Conservation (phyloP, 2,888 invertebrate genomes). For the Malthinus flaveolus region DNA sequence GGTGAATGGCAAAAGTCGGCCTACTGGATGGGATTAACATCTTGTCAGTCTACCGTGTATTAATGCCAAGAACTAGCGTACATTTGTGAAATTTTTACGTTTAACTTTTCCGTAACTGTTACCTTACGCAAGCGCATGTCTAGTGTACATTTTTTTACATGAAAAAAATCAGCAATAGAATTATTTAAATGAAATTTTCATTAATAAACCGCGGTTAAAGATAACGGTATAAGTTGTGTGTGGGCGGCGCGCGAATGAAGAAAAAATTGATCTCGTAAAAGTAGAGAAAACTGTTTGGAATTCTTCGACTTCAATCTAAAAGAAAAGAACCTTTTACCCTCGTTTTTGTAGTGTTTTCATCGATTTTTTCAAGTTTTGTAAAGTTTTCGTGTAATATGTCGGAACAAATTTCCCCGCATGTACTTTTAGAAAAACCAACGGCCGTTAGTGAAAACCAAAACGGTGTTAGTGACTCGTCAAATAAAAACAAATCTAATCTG, state of each 20-base stretch:
- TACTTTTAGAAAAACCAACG: not conserved
- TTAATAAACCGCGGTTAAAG: not conserved
- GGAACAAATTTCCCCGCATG: too few relatives aligned
- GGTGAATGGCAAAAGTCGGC: slow-evolving; percentile 45
- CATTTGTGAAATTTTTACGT: slow-evolving; percentile 28
- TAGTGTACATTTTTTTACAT: not conserved
- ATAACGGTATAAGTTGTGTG: not conserved
- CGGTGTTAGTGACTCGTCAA: slow-evolving; percentile 17
- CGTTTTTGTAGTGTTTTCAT: too few relatives aligned
- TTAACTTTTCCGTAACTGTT: slow-evolving; percentile 30
- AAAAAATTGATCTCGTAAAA: too few relatives aligned
- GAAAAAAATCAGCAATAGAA: slow-evolving; percentile 12
- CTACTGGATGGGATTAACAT: slow-evolving; percentile 39
- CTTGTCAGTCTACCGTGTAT: slow-evolving; percentile 45
- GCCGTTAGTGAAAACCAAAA: slow-evolving; percentile 9
- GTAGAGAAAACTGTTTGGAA: too few relatives aligned
- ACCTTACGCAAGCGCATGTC: slow-evolving; percentile 36
- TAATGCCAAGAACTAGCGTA: slow-evolving; percentile 44
- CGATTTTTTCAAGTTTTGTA: too few relatives aligned
- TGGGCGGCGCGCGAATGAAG: too few relatives aligned
- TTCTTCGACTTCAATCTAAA: slow-evolving; percentile 6
- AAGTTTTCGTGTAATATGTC: too few relatives aligned
- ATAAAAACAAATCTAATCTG: slow-evolving; percentile 6
- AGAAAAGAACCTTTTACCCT: not conserved
- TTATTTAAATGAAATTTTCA: slow-evolving; percentile 1